Conservation (phyloP, 2,888 invertebrate genomes). For the Calameuta filiformis region DNA sequence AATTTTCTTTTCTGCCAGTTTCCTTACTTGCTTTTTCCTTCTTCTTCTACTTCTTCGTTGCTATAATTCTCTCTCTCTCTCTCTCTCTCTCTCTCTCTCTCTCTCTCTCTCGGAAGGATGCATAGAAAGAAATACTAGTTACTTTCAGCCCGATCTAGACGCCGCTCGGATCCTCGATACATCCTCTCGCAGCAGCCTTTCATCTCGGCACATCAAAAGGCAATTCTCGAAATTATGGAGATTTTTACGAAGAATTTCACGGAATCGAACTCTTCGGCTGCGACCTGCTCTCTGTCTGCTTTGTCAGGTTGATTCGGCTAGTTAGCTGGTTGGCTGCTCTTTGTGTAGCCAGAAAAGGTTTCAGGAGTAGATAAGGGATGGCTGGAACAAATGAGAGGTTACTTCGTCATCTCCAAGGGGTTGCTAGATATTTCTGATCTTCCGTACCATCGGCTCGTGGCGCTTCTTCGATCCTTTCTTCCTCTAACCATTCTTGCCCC, state of each 20-base stretch:
- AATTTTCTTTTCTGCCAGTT: not conserved
- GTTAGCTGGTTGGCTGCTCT: not conserved
- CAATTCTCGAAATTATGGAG: conserved; percentile 64
- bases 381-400: conserved; percentile 48
- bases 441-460: conserved; percentile 1
- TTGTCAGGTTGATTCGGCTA: not conserved
- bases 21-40: not conserved
- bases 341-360: conserved; percentile 4
- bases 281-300: conserved; percentile 12
- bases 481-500: not conserved
- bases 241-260: conserved; percentile 56
- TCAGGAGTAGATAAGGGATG: conserved; percentile 16
- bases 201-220: conserved; percentile 63
- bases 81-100: not conserved
- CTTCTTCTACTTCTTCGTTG: not conserved
- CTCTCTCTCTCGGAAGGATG: not conserved
- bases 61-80: not conserved
- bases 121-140: not conserved
- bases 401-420: not conserved
- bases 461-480: not conserved
- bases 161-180: not conserved
- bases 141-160: not conserved
- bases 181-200: conserved; percentile 43
- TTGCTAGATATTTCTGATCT: not conserved
- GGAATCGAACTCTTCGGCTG: conserved; percentile 41